Evolutionary conservation across 2,888 invertebrate species (phyloP).

Genomic region (Folsomia candida): DNA sequence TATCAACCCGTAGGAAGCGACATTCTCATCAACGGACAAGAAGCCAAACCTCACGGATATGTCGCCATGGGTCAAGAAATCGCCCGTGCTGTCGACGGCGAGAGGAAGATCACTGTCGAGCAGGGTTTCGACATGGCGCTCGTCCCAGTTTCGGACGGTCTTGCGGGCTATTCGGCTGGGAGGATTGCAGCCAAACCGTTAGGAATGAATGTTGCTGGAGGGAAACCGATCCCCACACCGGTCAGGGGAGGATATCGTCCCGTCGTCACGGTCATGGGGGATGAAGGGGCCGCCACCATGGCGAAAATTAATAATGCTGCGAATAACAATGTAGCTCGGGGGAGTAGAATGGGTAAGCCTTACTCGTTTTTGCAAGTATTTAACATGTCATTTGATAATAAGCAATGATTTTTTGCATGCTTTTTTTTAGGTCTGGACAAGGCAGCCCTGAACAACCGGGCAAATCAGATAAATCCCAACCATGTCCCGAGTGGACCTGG

Average conservation of each 20-base stretch:
- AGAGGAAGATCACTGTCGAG: conserved; percentile 34
- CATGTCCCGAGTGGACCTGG: conserved; percentile 51
- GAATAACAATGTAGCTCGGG: neutral
- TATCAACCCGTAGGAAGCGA: too few relatives aligned
- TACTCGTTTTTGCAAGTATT: neutral
- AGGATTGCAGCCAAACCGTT: conserved; percentile 39
- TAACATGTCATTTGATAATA: neutral
- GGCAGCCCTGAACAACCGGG: conserved; percentile 50
- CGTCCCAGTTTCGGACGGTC: conserved; percentile 44
- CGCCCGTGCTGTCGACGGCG: conserved; percentile 31
- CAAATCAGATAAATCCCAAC: conserved; percentile 53
- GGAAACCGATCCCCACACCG: conserved; percentile 29
- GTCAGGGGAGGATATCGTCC: conserved; percentile 27
- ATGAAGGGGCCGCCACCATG: neutral
- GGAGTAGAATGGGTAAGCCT: neutral
- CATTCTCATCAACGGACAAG: conserved; percentile 37
- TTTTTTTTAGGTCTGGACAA: conserved; percentile 36
- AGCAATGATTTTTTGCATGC: neutral
- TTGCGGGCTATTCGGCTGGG: conserved; percentile 44
- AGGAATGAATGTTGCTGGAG: conserved; percentile 24
- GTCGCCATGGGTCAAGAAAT: conserved; percentile 41
- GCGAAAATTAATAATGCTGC: neutral
- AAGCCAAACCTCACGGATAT: conserved; percentile 43
- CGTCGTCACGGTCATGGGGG: neutral
- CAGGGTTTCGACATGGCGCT: conserved; percentile 47